Conservation (phyloP, 2,113 vertebrate genomes). For the Tichodroma muraria region DNA sequence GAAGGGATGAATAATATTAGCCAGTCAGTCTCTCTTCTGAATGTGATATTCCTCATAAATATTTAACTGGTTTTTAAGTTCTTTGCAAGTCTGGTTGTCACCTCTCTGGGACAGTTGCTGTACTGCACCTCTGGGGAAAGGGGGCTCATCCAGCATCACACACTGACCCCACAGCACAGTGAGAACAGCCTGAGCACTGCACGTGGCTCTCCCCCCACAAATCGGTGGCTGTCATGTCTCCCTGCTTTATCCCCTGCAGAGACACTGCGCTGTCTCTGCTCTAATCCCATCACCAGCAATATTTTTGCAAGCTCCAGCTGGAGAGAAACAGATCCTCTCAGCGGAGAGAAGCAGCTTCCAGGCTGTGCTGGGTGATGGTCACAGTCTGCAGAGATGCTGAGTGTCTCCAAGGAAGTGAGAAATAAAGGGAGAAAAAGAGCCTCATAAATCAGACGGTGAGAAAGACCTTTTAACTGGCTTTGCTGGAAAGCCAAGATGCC, state of each 20-base stretch:
- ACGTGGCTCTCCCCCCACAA: accelerated
- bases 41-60: conserved; percentile 4
- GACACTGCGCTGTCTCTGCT: neutral
- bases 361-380: neutral
- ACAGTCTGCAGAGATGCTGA: neutral
- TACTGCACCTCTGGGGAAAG: neutral
- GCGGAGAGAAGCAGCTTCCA: neutral
- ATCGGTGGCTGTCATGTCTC: neutral
- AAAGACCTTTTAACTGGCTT: neutral
- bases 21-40: neutral
- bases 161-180: accelerated
- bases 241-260: neutral
- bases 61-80: neutral
- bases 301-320: neutral
- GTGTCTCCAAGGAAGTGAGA: neutral
- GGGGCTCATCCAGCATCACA: neutral
- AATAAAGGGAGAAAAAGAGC: neutral
- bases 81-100: neutral
- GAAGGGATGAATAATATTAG: conserved; percentile 30
- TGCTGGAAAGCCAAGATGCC: neutral
- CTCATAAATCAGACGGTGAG: neutral
- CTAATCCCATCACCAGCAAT: neutral
- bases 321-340: neutral
- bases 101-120: neutral
- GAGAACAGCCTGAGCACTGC: neutral